Evolutionary conservation across 2,113 vertebrate genomes (phyloP), one percentile per base, ranked within the genome.

Genomic region (Osmerus eperlanus): DNA sequence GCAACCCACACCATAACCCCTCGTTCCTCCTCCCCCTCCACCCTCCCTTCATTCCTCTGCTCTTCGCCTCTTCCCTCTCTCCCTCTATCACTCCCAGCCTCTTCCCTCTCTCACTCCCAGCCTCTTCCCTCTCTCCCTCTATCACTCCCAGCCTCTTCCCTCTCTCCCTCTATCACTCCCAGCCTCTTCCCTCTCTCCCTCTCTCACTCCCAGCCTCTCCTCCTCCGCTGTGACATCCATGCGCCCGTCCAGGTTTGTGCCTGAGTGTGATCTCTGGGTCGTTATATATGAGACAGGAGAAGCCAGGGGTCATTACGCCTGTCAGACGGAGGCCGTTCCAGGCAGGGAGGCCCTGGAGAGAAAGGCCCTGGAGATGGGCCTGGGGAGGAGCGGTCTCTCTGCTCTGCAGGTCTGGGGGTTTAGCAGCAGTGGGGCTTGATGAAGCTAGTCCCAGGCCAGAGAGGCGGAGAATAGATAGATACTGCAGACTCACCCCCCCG

Each of bases 221-320:
- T 64, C 41, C 59, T 52, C 23, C 64, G 75, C 70, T 59, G 14
- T 72, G 72, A 47, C 41, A 47, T 47, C 72, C 61, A 73, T 78
- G 69, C 78, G 32, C 65, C 64, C 84, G 81, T 77, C 73, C 76
- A 64, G 52, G 59, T 66, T 3, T 56, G 32, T 15, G 32, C 74
- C 75, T 53, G 64, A 36, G 60, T 80, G 60, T 71, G 81, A 85
- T 78, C 73, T 59, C 75, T 76, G 51, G 76, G 80, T 79, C 75
- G 54, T 70, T 72, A 73, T 66, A 86, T 80, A 74, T 68, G 61
- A 77, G 67, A 74, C 65, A 60, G 72, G 70, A 13, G 21, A 65
- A 76, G 84, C 83, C 83, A 86, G 81, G 69, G 79, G 19, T 74
- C 62, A 78, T 85, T 81, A 78, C 51, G 36, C 72, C 79, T 84